Evolutionary conservation across 2,888 invertebrate species (phyloP), one percentile per base, ranked within the genome.

Genomic region (Amphipoea oculea): DNA sequence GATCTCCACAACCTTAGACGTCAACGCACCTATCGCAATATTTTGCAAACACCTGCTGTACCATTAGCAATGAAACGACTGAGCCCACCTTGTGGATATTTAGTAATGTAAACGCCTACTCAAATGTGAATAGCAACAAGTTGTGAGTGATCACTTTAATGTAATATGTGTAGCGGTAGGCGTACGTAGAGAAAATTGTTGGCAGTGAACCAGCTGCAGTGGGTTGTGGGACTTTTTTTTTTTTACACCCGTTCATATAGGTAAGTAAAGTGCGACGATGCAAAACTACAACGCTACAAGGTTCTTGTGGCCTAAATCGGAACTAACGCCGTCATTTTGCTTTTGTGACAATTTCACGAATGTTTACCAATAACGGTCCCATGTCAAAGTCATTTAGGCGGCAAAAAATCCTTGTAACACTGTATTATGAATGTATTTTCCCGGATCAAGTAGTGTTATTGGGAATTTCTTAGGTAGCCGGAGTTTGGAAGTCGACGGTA

Each of bases 61-160:
- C 2, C 14, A 45, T 68, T n/a, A 54, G 62, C 76, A 68, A 62
- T 36, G 1, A 51, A 60, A 62, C 4, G 20, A 7, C 40, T 48
- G 9, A 76, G 11, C 2, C 2, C 17, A 29, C 1, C 2, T 60
- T 40, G 29, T 29, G 29, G 29, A 29, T 29, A 29, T 29, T 29
- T 40, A 40, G 40, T 40, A 3, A 9, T 45, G 45, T 57, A 51
- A 17, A 66, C 65, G 73, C 82, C 82, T 82, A 51, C 17, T 23
- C 2, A 29, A 40, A 73, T 66, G 9, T 66, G 4, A 45, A 54
- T 78, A 77, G 82, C 82, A 69, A 73, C 14, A 51, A 73, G 45
- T 73, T 68, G 36, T 23, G 4, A 62, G 11, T 66, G 17, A 63
- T 7, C 23, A 51, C 4, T 68, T 60, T 45, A 7, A 29, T 2